Conservation (phyloP, 2,113 vertebrate genomes). For the Myxocyprinus asiaticus region DNA sequence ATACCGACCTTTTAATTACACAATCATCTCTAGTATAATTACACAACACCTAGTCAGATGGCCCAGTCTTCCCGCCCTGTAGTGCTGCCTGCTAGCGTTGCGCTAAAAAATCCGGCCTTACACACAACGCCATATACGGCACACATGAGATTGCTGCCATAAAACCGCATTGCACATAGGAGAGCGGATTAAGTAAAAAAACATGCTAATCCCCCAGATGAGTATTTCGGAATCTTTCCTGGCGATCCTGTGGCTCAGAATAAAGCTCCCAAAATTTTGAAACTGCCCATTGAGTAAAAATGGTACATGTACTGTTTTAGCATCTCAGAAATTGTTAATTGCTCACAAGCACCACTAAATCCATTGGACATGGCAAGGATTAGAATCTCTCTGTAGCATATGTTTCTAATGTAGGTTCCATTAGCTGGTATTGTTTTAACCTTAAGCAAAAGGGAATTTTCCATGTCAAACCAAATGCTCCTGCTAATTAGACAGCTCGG, state of each 20-base stretch:
- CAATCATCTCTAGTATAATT: too few species aligned
- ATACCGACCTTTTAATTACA: constrained; percentile 41
- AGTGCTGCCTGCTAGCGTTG: too few species aligned
- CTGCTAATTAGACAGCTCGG: constrained; percentile 18
- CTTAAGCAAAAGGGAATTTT: constrained; percentile 37
- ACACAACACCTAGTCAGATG: constrained; percentile 51
- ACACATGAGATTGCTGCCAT: constrained; percentile 49
- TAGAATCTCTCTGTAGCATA: constrained; percentile 45
- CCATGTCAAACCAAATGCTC: constrained; percentile 40
- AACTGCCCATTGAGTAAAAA: constrained; percentile 30
- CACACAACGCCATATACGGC: constrained; percentile 14
- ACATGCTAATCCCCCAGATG: constrained; percentile 50
- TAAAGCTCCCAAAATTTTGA: constrained; percentile 37
- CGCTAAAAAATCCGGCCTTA: not conserved
- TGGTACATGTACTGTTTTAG: constrained; percentile 18
- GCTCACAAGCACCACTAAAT: constrained; percentile 27
- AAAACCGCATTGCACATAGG: constrained; percentile 44
- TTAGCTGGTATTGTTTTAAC: constrained; percentile 49
- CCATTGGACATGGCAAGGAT: constrained; percentile 37
- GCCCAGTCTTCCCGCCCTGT: constrained; percentile 29
- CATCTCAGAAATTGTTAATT: constrained; percentile 35
- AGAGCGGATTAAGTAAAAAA: constrained; percentile 59
- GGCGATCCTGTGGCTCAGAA: constrained; percentile 29
- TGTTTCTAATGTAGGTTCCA: constrained; percentile 52
- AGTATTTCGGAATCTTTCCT: constrained; percentile 23